Evolutionary conservation across 92 coral and sea anemone species (phyloP), one percentile per base, ranked within the genome.

Genomic region (Muricea muricata): DNA sequence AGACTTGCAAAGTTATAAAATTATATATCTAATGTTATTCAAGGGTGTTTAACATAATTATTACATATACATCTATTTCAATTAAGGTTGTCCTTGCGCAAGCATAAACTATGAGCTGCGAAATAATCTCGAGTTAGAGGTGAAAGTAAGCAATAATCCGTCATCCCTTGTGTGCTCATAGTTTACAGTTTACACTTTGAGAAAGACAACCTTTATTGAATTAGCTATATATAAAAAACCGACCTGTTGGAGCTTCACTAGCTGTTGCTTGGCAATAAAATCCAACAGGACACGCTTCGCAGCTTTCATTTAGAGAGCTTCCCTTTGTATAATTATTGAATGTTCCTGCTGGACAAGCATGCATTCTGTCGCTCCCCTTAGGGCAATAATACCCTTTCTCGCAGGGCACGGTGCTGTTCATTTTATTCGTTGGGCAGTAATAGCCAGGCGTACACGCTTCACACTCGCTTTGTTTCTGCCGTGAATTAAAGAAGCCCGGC

Each of bases 251-350:
- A 28, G 69, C 65, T 17, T 81, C 48, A 61, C 92, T 93, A 10
- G 99, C 99, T 1, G 99, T 93, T 61, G 97, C 98, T 81, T 96
- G 94, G 85, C 99, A 96, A 76, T 84, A 96, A 61, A 85, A 75
- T 39, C 99, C 99, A 0, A 90, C 82, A 0, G 93, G 94, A 39
- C 99, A 96, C 30, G 72, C 21, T 60, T 83, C 69, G 55, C 99
- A 96, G 82, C 99, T 96, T 25, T 97, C 88, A 83, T 96, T 96
- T 8, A 78, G 83, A 48, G 93, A 90, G 63, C 58, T 86, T 55
- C 92, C 78, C 72, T 68, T 40, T 41, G 99, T 88, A 84, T 93
- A 85, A 83, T 93, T 96, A 75, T 93, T 96, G 67, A 75, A 96
- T 18, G 94, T 96, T 54, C 99, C 99, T 76, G 88, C 97, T 21